Evolutionary conservation across 2,113 vertebrate species (phyloP).

Genomic region (Promerops cafer): DNA sequence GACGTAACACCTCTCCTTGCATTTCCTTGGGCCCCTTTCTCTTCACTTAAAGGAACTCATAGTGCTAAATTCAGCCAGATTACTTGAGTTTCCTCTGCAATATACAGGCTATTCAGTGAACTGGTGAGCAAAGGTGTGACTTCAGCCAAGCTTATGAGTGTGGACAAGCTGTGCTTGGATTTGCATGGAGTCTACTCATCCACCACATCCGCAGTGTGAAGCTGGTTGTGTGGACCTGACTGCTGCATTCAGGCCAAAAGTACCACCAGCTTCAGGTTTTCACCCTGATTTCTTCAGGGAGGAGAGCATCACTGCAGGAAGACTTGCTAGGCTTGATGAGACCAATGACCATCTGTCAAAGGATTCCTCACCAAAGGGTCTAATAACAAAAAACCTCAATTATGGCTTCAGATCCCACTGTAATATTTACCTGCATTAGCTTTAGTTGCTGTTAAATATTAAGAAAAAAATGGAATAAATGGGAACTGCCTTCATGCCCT

Average conservation of each 20-base stretch:
- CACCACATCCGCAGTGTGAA: not conserved
- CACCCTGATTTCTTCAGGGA: not conserved
- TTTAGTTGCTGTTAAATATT: not conserved
- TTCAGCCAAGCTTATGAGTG: not conserved
- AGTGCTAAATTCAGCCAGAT: not conserved
- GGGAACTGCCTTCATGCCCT: not conserved
- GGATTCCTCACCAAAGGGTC: not conserved
- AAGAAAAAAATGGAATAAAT: not conserved
- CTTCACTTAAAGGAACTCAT: not conserved
- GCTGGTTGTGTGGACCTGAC: not conserved
- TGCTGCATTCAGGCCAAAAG: not conserved
- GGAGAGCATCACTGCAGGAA: not conserved
- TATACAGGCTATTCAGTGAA: not conserved
- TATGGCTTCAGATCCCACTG: not conserved
- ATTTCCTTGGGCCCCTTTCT: constrained; percentile 3
- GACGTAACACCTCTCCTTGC: not conserved
- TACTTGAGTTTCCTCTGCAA: not conserved
- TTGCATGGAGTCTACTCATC: not conserved
- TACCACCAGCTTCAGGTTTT: not conserved
- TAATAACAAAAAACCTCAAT: not conserved
- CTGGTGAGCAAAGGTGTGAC: not conserved
- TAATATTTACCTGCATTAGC: not conserved
- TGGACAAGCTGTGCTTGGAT: not conserved
- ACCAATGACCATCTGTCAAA: not conserved
- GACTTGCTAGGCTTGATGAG: not conserved